Evolutionary conservation across 1,140 invertebrate genomes (phyloP).

Genomic region (Globodera rostochiensis): DNA sequence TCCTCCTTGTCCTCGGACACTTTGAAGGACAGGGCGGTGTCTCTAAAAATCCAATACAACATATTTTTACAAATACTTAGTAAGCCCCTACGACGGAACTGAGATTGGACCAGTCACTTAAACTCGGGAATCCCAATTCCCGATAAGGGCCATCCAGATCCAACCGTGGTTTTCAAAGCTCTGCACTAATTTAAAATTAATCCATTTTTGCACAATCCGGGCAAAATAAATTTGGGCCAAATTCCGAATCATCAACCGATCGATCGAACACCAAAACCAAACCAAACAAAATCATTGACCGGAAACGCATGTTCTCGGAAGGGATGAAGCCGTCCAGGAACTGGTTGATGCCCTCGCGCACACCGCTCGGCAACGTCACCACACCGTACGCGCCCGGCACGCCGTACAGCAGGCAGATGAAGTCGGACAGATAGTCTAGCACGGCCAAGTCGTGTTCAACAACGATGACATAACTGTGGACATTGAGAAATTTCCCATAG

Average conservation of each 20-base stretch:
- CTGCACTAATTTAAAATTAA: no score
- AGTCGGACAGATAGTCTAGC: slow-evolving; percentile 96
- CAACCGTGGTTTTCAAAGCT: no score
- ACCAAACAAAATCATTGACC: slow-evolving; percentile 74
- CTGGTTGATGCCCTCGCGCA: slow-evolving; percentile 98
- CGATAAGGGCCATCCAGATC: no score
- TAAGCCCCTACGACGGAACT: no score
- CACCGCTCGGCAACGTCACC: slow-evolving; percentile 98
- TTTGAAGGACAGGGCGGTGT: slow-evolving; percentile 73
- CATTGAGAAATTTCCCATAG: neutral
- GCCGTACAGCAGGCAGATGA: slow-evolving; percentile 98
- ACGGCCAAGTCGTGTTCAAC: slow-evolving; percentile 99
- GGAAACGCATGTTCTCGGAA: slow-evolving; percentile 97
- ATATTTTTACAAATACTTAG: neutral
- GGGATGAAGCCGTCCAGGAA: slow-evolving; percentile 99
- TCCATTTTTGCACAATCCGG: no score
- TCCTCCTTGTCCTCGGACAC: slow-evolving; percentile 97
- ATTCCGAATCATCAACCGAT: no score
- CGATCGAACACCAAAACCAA: no score
- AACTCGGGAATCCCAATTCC: no score
- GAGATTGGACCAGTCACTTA: no score
- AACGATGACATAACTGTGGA: slow-evolving; percentile 87
- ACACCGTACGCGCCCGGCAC: slow-evolving; percentile 97
- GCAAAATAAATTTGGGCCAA: no score
- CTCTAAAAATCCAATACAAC: slow-evolving; percentile 44